Evolutionary conservation across 2,113 vertebrate species (phyloP), one percentile per base, ranked within the genome.

Genomic region (Nycticryphes semicollaris): DNA sequence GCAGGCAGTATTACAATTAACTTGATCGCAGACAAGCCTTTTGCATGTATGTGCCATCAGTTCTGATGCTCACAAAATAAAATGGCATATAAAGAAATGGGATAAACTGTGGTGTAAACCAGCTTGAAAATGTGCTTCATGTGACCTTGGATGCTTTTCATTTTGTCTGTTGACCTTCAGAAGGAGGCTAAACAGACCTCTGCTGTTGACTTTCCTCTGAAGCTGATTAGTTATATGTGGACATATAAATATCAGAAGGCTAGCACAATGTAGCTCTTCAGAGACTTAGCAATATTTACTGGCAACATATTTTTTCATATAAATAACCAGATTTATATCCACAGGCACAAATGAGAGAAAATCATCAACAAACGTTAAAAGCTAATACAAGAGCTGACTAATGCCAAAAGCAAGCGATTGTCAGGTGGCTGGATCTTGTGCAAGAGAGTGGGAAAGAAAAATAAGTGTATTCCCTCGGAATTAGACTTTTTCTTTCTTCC

Each of bases 221-320:
- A 95, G 79, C 84, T 16, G 51, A 88, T 90, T 91, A 88, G 56
- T 59, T 94, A 25, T 47, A 30, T 91, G 87, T 95, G 94, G 91
- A 92, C 88, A 96, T 87, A 87, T 74, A 95, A 96, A 96, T 93
- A 96, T 67, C 84, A 93, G 94, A 80, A 87, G 62, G 94, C 82
- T 75, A 88, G 84, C 41, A 67, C 85, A 77, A 84, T 39, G 81
- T n/a, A 93, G 86, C 67, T 93, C 68, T 91, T 93, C 76, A 93
- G 88, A 88, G 81, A 77, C 20, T 84, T 80, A 45, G 69, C 68
- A 92, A 54, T 94, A 95, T 94, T 96, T 97, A 94, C 69, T 66
- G 45, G 50, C 39, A 94, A 88, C 88, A 91, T 54, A 10, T 87
- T 93, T 93, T 90, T 86, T 79, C 51, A 37, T 84, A 74, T 76